phyloP scores from a whole-genome alignment of 1,140 invertebrate genomes.

The Trachymyrmex cornetzi region DNA sequence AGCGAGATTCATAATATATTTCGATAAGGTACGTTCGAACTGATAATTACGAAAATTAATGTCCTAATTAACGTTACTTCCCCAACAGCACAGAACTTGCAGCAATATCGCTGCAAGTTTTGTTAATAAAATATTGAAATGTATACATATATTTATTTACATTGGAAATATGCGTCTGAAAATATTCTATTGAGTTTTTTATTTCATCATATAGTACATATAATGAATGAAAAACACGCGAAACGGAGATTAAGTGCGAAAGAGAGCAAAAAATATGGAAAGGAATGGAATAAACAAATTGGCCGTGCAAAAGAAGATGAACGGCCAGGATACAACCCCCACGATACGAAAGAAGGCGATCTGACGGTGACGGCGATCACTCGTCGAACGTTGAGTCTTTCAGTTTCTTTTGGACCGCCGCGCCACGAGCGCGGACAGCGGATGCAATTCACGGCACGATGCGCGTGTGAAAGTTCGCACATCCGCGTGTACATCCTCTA shows the following conservation, averaged over 20 bases:
- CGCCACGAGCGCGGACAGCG: conserved; percentile 73
- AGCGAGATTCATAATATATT: too few species aligned
- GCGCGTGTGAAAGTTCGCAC: conserved; percentile 75
- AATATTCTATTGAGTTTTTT: background rate
- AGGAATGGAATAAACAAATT: background rate
- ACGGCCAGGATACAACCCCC: background rate
- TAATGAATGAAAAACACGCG: background rate
- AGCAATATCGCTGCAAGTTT: too few species aligned
- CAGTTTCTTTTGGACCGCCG: conserved; percentile 82
- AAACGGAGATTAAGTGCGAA: background rate
- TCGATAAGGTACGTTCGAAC: too few species aligned
- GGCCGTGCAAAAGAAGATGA: too few species aligned
- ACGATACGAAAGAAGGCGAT: background rate
- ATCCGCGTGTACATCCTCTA: conserved; percentile 36
- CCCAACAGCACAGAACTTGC: too few species aligned
- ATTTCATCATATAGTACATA: too few species aligned
- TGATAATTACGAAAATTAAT: too few species aligned
- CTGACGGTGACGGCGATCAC: background rate
- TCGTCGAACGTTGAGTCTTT: conserved; percentile 73
- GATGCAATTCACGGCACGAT: conserved; percentile 7
- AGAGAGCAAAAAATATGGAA: background rate
- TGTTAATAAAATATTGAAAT: too few species aligned
- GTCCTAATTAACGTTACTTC: too few species aligned
- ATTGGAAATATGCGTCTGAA: too few species aligned
- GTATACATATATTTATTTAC: too few species aligned